Evolutionary conservation across 2,113 vertebrate genomes (phyloP), one percentile per base, ranked within the genome.

Genomic region (Anhinga anhinga): DNA sequence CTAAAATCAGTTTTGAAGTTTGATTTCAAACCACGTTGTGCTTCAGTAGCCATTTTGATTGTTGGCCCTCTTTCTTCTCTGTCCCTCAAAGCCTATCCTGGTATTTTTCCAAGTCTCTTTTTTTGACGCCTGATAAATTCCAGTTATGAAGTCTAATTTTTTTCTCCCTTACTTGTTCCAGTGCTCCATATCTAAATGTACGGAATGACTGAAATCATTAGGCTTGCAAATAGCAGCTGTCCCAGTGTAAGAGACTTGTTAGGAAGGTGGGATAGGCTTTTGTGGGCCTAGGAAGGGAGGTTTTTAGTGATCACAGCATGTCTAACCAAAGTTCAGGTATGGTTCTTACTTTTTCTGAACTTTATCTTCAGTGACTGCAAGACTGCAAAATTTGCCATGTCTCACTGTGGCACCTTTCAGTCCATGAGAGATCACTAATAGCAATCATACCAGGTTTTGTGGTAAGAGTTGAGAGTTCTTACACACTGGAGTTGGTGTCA

Each of bases 401-500:
- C 25, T 88, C 25, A n/a, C 7, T 25, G 25, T 78, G 55, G 14
- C 47, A 30, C 22, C 13, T 77, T 89, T 92, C 88, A 69, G 50
- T 59, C 38, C 47, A 36, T 25, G 12, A 55, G 34, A 59, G 15
- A 38, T 16, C 55, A 34, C 16, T 63, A 76, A 34, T 16, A 29
- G 18, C 72, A 63, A 15, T 69, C 44, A 21, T 50, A 40, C 36
- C 15, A 44, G 44, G 19, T 70, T 92, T 72, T 91, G 19, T 90
- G 79, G 20, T 65, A 52, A 82, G 91, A 86, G 29, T 8, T 94
- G 78, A 22, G 36, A 90, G 22, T 18, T 88, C 55, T 91, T 91
- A 66, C 23, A 1, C 34, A 3, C 85, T 93, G 81, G 83, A 90
- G 16, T 74, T 86, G 71, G 66, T 97, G 95, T 97, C 96, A 97